Conservation (phyloP, 1,140 invertebrate species). For the Neuroterus valhalla region DNA sequence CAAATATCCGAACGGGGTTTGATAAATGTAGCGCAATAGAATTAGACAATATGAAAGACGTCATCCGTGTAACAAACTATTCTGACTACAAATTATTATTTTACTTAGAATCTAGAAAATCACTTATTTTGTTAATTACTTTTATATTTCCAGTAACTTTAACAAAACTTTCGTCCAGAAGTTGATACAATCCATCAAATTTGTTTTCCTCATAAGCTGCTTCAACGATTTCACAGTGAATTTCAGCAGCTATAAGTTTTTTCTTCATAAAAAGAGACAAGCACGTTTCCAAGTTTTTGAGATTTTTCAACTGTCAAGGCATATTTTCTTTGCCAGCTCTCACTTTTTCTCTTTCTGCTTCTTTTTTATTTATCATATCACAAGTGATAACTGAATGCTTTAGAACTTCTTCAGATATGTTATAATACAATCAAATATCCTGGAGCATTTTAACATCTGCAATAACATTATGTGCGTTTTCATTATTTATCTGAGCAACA, state of each 20-base stretch:
- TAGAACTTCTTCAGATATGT: slow-evolving; percentile 1
- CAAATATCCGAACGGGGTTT: no score
- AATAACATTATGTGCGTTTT: slow-evolving; percentile 39
- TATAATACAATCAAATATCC: slow-evolving; percentile 12
- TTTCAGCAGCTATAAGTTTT: not conserved
- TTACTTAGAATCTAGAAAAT: no score
- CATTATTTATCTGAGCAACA: slow-evolving; percentile 35
- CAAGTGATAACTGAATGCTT: not conserved
- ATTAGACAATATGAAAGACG: no score
- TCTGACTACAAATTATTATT: no score
- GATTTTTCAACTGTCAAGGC: not conserved
- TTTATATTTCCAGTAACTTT: no score
- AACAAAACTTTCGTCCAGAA: no score
- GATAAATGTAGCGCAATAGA: no score
- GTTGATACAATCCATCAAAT: no score
- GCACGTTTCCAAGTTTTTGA: not conserved
- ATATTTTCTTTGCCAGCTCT: not conserved
- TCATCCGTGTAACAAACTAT: no score
- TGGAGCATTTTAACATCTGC: slow-evolving; percentile 37
- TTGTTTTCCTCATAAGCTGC: not conserved
- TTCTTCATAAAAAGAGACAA: not conserved
- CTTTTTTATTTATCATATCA: not conserved
- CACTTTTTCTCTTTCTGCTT: no score
- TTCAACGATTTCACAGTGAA: not conserved
- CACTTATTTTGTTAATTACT: no score